Evolutionary conservation across 92 coral and sea anemone species (phyloP).

Genomic region (Anthopleura xanthogrammica): DNA sequence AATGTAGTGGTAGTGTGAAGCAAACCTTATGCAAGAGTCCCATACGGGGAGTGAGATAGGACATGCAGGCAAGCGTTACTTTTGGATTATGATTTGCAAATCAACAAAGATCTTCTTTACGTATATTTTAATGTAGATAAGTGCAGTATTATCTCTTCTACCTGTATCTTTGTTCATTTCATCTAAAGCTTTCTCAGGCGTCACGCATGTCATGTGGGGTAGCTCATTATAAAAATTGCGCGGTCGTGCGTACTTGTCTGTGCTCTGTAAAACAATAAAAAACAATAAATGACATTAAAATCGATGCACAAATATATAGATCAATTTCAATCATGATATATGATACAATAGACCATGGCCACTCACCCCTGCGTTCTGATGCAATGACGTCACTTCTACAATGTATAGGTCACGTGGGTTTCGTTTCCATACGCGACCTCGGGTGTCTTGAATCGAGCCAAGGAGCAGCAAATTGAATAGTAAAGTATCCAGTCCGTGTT

Average conservation of each 20-base stretch:
- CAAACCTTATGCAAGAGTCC: too few relatives aligned
- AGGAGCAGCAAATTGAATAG: constrained; percentile 70
- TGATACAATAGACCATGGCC: neutral
- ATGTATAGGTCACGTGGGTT: constrained; percentile 74
- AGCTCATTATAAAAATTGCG: constrained; percentile 62
- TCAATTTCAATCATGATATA: too few relatives aligned
- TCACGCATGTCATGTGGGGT: constrained; percentile 61
- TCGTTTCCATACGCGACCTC: constrained; percentile 82
- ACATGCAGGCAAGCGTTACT: too few relatives aligned
- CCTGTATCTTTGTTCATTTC: constrained; percentile 27
- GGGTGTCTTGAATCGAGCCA: constrained; percentile 61
- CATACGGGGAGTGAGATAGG: too few relatives aligned
- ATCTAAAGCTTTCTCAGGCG: constrained; percentile 62
- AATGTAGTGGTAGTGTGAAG: too few relatives aligned
- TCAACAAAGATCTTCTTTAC: too few relatives aligned
- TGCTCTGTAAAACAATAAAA: constrained; percentile 4
- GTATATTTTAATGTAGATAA: too few relatives aligned
- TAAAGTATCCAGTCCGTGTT: constrained; percentile 65
- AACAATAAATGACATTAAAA: neutral
- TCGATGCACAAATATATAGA: neutral
- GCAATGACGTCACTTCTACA: constrained; percentile 62
- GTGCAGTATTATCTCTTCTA: neutral
- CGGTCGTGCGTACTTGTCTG: constrained; percentile 1
- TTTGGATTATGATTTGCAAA: too few relatives aligned
- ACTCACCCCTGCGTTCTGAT: constrained; percentile 8